Conservation (phyloP, 1,140 invertebrate genomes). For the Thaumatotibia leucotreta region DNA sequence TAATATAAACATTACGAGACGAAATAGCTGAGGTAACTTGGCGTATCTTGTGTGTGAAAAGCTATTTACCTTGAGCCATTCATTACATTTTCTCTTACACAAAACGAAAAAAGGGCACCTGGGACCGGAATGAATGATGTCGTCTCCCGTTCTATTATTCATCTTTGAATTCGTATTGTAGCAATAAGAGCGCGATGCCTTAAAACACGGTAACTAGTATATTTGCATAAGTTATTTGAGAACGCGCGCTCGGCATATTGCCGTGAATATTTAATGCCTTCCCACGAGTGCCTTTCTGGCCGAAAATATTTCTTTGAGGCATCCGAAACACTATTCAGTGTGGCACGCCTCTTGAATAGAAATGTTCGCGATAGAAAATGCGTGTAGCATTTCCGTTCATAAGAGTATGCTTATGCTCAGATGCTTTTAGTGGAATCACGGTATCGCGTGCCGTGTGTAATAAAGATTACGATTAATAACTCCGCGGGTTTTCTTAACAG, state of each 20-base stretch:
- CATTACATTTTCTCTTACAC: constrained; percentile 30
- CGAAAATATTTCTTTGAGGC: constrained; percentile 43
- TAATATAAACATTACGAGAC: constrained; percentile 13
- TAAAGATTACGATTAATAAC: constrained; percentile 30
- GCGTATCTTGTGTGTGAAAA: background rate
- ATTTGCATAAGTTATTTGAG: constrained; percentile 58
- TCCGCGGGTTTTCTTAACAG: constrained; percentile 26
- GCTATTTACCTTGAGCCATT: constrained; percentile 21
- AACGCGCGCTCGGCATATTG: constrained; percentile 29
- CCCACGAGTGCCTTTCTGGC: constrained; percentile 24
- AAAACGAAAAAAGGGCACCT: constrained; percentile 29
- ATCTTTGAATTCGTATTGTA: constrained; percentile 8
- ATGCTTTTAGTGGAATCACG: constrained; percentile 53
- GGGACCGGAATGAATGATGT: constrained; percentile 21
- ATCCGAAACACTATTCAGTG: constrained; percentile 37
- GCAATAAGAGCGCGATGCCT: background rate
- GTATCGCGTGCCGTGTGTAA: constrained; percentile 37
- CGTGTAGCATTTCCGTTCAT: constrained; percentile 27
- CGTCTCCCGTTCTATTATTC: constrained; percentile 18
- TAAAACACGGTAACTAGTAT: constrained; percentile 25
- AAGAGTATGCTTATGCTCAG: constrained; percentile 21
- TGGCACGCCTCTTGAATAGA: constrained; percentile 35
- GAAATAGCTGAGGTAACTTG: background rate
- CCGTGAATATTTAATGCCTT: constrained; percentile 46
- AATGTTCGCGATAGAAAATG: constrained; percentile 32